Conservation (phyloP, 2,113 vertebrate species). For the Cricetomys ansorgei region DNA sequence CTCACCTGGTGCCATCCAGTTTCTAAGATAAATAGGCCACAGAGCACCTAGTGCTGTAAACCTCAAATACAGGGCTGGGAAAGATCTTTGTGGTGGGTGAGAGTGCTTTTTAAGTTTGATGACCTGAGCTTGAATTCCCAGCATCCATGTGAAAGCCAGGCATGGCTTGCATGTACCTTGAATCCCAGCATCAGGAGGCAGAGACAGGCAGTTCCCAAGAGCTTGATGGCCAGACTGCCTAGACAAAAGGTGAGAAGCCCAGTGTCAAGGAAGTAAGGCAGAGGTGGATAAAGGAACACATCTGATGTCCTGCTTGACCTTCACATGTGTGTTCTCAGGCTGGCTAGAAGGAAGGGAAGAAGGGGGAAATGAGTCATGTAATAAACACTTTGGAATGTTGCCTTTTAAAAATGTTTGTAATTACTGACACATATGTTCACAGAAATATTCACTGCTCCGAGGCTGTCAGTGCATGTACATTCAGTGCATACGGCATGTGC, state of each 20-base stretch:
- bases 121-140: not conserved
- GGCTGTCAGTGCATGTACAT: not conserved
- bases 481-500: too few relatives aligned
- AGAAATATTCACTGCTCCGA: not conserved
- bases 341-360: not conserved
- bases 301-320: not conserved
- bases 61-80: not conserved
- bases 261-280: not conserved
- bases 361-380: not conserved
- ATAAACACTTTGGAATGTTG: constrained; percentile 3
- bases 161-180: not conserved
- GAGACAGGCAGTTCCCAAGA: not conserved
- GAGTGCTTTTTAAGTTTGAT: not conserved
- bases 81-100: rapidly evolving
- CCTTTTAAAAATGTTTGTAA: not conserved
- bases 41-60: not conserved
- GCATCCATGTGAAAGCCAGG: not conserved
- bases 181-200: not conserved
- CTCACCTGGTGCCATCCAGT: not conserved
- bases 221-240: not conserved
- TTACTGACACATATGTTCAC: not conserved
- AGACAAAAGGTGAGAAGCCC: not conserved
- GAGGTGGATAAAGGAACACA: not conserved
- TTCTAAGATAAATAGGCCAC: constrained; percentile 16
- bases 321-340: not conserved